Conservation (phyloP, 2,797 vertebrate species). For the Luscinia megarhynchos region DNA sequence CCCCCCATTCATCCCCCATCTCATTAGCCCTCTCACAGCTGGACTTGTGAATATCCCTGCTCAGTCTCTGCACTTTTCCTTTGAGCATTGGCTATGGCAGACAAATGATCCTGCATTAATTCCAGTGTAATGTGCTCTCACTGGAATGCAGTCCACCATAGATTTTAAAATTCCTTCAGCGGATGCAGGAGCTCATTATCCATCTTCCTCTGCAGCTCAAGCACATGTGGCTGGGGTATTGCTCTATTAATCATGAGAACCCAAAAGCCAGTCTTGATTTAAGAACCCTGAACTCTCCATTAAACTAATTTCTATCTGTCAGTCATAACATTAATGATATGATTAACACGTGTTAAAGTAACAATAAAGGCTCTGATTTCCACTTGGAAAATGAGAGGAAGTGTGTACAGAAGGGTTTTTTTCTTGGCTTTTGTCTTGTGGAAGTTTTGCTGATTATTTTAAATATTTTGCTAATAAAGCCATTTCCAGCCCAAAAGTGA, state of each 20-base stretch:
- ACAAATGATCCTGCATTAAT: background rate
- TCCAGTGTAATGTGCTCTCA: background rate
- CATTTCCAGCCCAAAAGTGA: background rate
- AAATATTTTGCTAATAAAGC: background rate
- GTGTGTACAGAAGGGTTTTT: background rate
- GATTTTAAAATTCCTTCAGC: constrained; percentile 22
- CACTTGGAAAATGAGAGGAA: background rate
- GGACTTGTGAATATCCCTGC: background rate
- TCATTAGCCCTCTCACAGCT: background rate
- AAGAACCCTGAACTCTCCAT: constrained; percentile 53
- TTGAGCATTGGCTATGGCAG: background rate
- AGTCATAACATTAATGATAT: constrained; percentile 42
- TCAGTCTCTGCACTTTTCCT: background rate
- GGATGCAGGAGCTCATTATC: constrained; percentile 29
- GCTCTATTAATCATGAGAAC: constrained; percentile 52
- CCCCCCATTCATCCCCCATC: background rate
- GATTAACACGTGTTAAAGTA: constrained; percentile 27
- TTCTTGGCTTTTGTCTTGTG: background rate
- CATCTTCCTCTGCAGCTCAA: background rate
- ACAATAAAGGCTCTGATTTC: background rate
- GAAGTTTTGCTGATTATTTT: background rate
- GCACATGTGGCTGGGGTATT: constrained; percentile 15
- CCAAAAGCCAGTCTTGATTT: constrained; percentile 62
- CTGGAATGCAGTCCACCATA: background rate
- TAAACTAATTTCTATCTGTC: constrained; percentile 50